Conservation (phyloP, 2,113 vertebrate genomes). For the Origma solitaria region DNA sequence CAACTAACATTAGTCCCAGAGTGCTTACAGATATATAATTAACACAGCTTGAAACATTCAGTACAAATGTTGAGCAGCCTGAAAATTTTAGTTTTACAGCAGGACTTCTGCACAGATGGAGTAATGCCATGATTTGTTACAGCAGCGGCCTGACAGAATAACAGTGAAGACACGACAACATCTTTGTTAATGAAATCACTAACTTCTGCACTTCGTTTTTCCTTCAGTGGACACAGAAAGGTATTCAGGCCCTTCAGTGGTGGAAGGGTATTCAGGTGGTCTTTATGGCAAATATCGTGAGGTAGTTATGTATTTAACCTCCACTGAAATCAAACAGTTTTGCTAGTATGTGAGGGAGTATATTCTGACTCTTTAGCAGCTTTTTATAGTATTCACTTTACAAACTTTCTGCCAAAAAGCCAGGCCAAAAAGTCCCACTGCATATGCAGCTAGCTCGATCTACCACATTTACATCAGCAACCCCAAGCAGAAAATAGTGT, state of each 20-base stretch:
- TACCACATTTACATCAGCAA: neutral
- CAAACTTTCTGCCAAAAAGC: neutral
- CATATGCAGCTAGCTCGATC: neutral
- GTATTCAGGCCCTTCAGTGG: neutral
- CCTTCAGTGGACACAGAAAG: neutral
- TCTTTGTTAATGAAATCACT: neutral
- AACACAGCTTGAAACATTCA: conserved; percentile 31
- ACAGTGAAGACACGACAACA: neutral
- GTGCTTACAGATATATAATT: neutral
- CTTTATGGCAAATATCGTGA: neutral
- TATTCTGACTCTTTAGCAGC: neutral
- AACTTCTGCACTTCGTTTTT: neutral
- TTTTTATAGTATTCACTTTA: neutral
- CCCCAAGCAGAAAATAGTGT: neutral
- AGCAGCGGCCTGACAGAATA: neutral
- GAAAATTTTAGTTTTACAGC: conserved; percentile 23
- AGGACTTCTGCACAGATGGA: conserved; percentile 2
- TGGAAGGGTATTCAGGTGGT: neutral
- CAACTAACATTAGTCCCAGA: neutral
- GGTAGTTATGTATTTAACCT: neutral
- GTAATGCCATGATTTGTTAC: neutral
- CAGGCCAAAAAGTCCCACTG: neutral
- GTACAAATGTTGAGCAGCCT: neutral
- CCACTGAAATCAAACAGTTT: neutral
- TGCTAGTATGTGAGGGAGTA: neutral